Base-by-base conservation (phyloP, 2,113 vertebrate genomes). In the Chamaea fasciata region DNA sequence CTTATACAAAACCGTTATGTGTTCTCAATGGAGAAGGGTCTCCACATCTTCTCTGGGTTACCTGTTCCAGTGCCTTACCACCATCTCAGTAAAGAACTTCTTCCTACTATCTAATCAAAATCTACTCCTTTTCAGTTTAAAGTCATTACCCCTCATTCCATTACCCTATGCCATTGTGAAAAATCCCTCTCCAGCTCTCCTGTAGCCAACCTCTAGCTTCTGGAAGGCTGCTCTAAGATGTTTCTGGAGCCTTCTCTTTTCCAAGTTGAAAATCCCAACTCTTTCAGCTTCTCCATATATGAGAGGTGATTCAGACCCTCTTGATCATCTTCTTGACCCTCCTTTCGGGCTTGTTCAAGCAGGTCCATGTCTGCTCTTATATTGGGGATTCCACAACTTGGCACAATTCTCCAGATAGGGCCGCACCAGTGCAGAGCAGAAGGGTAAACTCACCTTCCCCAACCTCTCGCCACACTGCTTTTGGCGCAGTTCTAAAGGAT, bases 381-480 rank as follows among this genome's bases (percentile, higher is more conserved):
- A 4, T 0, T 57, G 18, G 13, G 8, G 5, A 2, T 30, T 33
- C 22, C n/a, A 42, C 18, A 57, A 18, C 3, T 57, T 10, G 5
- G 33, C 3, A 8, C 11, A 50, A 1, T 41, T 42, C 17, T 46
- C 30, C 8, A n/a, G 21, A 6, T 10, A 30, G 4, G 8, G 10
- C 35, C 12, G 42, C 27, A 60, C 6, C 4, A 49, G 8, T 33
- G 30, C 2, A 2, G 13, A 67, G 13, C 4, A 59, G 12, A 42
- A 31, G 5, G 2, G 2, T 2, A 55, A n/a, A n/a, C 3, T 74
- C 11, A 12, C 6, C 3, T 42, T 8, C 12, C 26, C 27, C 0
- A 3, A 2, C 10, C 6, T 8, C 27, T 84, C 31, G 11, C 2
- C 15, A 60, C 13, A 5, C 9, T 55, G 27, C 18, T 82, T n/a